These are phyloP conservation scores for Venturia canescens DNA, from an alignment of 1,140 invertebrate genomes.

Conservation along the genomic window DNA sequence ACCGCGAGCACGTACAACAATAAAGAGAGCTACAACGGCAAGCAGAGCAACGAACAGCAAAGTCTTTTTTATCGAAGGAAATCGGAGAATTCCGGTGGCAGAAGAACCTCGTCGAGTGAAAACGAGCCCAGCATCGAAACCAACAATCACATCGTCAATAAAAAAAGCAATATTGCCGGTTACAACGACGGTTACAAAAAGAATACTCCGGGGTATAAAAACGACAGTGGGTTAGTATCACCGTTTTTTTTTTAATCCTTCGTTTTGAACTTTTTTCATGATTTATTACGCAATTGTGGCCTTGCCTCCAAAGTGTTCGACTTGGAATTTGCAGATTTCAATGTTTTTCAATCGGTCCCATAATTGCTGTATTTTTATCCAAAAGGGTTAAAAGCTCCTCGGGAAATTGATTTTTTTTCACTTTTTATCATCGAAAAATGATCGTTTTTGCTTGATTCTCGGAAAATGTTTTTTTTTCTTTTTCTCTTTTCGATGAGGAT, in stretches of 20 bases:
- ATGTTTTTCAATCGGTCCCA: too few relatives aligned
- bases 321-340: too few relatives aligned
- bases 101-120: constrained; percentile 37
- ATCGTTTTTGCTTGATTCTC: too few relatives aligned
- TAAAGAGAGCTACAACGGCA: constrained; percentile 34
- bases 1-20: constrained; percentile 56
- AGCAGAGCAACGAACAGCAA: constrained; percentile 40
- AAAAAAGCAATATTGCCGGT: constrained; percentile 67
- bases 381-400: too few relatives aligned
- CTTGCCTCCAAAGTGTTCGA: too few relatives aligned
- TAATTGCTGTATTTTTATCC: too few relatives aligned
- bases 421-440: too few relatives aligned
- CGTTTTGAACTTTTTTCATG: neutral
- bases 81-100: constrained; percentile 9
- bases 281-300: too few relatives aligned
- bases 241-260: constrained; percentile 32
- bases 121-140: constrained; percentile 42
- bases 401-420: too few relatives aligned
- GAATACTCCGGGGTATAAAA: constrained; percentile 74
- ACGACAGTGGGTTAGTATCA: constrained; percentile 73
- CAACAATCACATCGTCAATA: constrained; percentile 44
- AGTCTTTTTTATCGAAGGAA: constrained; percentile 31
- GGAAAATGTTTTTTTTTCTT: too few relatives aligned
- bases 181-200: constrained; percentile 75
- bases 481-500: too few relatives aligned